Evolutionary conservation across 2,113 vertebrate species (phyloP), one percentile per base, ranked within the genome.

Genomic region (Apaloderma vittatum): DNA sequence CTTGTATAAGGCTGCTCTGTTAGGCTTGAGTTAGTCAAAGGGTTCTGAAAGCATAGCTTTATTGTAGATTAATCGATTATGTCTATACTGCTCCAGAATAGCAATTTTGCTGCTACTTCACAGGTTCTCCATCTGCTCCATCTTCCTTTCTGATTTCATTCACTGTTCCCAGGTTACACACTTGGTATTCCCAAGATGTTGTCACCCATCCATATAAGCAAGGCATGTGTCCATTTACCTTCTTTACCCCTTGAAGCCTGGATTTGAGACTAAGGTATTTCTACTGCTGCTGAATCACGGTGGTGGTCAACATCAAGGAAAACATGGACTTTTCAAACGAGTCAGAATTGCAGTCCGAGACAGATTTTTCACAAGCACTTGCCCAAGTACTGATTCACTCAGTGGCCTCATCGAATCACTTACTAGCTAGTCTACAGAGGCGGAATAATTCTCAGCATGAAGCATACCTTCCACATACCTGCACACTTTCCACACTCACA

Each of bases 401-500:
- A 75, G 62, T 40, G 40, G 40, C 40, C n/a, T 76, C 27, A 26
- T 51, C 20, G 51, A 4, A 68, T 1, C 20, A 18, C 9, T 81
- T 76, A 36, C 17, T 8, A 58, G 10, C 14, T 27, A 54, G 11
- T 30, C 46, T 91, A 32, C 22, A 46, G 13, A 18, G 22, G 30
- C 18, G 67, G 26, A 84, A 37, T 4, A 62, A 75, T 46, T 23
- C 19, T 67, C 52, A 40, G 6, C 36, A 66, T 32, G 37, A 74
- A 61, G 19, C 26, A 24, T 12, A n/a, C 34, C 27, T 55, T 51
- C 55, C n/a, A 71, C 27, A 23, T 13, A 66, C 24, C 29, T n/a
- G 15, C 11, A 48, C 3, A 8, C 12, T 15, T 55, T 11, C 14
- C 4, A 55, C n/a, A 18, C 20, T 46, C 4, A 1, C 3, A 4